Percentiles rank a stretch among this genome's conserved stretches.
phyloP scores from a whole-genome alignment of 2,113 vertebrate genomes.

The Gopherus evgoodei region DNA sequence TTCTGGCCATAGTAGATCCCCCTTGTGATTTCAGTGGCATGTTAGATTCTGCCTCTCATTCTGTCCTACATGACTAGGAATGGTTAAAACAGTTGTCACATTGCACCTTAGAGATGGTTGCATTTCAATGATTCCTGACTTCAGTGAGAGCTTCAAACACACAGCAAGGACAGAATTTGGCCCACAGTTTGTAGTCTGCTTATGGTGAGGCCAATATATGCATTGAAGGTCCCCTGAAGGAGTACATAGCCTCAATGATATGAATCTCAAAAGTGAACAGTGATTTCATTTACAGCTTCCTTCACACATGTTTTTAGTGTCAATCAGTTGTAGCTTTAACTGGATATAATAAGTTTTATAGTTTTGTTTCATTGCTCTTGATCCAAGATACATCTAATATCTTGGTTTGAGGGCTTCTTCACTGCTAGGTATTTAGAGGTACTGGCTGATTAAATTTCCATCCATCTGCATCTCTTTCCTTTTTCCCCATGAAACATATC shows the following conservation, averaged over 20 bases:
- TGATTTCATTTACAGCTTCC: neutral
- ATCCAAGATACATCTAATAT: neutral
- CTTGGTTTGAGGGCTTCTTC: neutral
- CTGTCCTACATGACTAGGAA: neutral
- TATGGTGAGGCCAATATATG: neutral
- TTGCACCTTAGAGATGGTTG: neutral
- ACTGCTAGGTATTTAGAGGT: neutral
- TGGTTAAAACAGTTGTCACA: neutral
- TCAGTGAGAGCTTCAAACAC: neutral
- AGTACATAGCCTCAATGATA: neutral
- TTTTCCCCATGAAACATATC: neutral
- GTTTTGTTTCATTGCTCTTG: neutral
- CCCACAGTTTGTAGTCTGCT: neutral
- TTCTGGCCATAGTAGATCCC: neutral
- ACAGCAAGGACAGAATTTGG: neutral
- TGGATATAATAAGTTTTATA: neutral
- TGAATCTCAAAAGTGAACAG: neutral
- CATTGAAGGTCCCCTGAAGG: neutral
- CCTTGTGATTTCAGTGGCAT: accelerated
- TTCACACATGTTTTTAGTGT: neutral
- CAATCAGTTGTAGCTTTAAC: neutral
- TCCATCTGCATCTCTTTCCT: neutral
- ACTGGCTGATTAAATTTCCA: neutral
- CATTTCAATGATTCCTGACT: neutral
- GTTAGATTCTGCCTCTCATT: neutral